phyloP scores from a whole-genome alignment of 2,113 vertebrate genomes.

The Narcine bancroftii region DNA sequence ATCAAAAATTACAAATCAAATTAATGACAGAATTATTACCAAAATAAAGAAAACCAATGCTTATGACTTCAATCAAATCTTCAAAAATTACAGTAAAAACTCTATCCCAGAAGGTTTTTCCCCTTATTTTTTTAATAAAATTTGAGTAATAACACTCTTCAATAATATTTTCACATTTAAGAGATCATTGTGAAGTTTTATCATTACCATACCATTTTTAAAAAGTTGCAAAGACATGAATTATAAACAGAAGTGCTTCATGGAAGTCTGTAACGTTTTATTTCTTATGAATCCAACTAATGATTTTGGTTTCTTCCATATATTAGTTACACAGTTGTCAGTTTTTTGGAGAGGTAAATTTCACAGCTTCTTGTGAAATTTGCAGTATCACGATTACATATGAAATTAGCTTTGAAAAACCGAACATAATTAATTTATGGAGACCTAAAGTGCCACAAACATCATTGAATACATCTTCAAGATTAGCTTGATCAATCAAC shows the following conservation, averaged over 20 bases:
- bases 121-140: neutral
- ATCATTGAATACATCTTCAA: neutral
- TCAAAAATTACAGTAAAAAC: neutral
- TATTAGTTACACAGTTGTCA: neutral
- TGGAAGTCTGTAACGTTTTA: neutral
- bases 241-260: neutral
- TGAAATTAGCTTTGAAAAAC: neutral
- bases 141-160: neutral
- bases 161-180: conserved; percentile 11
- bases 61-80: neutral
- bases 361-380: neutral
- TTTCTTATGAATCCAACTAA: neutral
- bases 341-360: neutral
- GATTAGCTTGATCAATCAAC: neutral
- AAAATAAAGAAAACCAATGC: neutral
- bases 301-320: neutral
- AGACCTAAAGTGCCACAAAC: neutral
- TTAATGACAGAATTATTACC: neutral
- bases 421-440: neutral
- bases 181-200: neutral
- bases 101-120: neutral
- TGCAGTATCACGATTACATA: neutral
- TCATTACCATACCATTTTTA: neutral
- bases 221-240: neutral
- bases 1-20: neutral